Evolutionary conservation across 2,113 vertebrate species (phyloP), one percentile per base, ranked within the genome.

Genomic region (Thymallus thymallus): DNA sequence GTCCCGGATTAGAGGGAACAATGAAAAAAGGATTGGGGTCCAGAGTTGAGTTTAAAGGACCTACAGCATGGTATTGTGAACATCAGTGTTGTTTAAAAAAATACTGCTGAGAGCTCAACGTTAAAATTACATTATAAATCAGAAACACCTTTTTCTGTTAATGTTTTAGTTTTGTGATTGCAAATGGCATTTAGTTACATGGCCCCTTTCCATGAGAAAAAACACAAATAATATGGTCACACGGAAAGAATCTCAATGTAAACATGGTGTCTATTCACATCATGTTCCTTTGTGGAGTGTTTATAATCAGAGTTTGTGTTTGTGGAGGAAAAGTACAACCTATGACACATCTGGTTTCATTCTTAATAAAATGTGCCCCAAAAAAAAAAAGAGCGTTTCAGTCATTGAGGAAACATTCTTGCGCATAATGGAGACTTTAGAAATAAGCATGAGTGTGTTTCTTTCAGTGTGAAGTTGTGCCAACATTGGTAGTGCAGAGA

Each of bases 151-250:
- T 18, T 5, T 55, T 55, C 13, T 20, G 14, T 55, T 20, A 20
- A 55, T 20, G 18, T 55, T 55, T 55, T 55, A 3, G 1, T 55
- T 18, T 20, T 55, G 51, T 55, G 18, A 55, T 20, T 55, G 16
- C 4, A 80, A 68, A 30, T 70, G 63, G 71, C 45, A 51, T 58
- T 73, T 61, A 10, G 72, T 24, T 70, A 14, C 55, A 29, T 73
- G 26, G 5, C 26, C 73, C 41, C 65, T 61, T 32, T 48, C 66
- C 45, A 77, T 65, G 51, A 71, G 41, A 63, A 55, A 4, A 65
- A 55, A 60, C 23, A 55, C 23, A 64, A 1, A 4, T 41, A 58
- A 29, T 26, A 72, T 55, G 67, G 18, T 5, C 68, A 75, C 65
- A 13, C 45, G 56, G 32, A 22, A 74, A 35, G 69, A 66, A 78